Conservation (phyloP, 2,113 vertebrate species). For the Tringa solitaria region DNA sequence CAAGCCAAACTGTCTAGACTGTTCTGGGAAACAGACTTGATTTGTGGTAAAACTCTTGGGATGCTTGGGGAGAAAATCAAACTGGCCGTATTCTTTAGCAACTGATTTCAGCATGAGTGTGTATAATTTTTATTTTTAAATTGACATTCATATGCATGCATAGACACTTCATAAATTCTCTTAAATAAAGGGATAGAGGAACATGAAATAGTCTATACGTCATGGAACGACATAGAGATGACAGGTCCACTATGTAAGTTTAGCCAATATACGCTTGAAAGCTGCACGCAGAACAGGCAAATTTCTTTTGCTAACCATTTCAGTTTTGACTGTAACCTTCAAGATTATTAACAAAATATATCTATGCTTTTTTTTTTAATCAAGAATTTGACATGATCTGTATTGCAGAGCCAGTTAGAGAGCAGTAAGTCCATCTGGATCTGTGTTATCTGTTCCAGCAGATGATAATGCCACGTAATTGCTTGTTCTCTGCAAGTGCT, state of each 20-base stretch:
- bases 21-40: background rate
- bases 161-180: background rate
- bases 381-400: background rate
- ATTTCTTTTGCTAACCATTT: background rate
- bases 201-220: background rate
- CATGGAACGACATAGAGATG: background rate
- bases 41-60: background rate
- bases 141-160: background rate
- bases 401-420: background rate
- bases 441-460: background rate
- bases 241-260: background rate
- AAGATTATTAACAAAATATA: background rate
- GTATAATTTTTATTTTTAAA: background rate
- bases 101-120: background rate
- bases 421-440: background rate
- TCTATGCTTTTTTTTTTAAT: background rate
- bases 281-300: background rate
- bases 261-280: background rate
- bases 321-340: background rate
- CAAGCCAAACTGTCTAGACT: background rate
- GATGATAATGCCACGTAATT: background rate
- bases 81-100: background rate
- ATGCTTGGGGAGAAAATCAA: background rate
- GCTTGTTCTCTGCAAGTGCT: background rate
- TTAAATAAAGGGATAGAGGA: background rate